Evolutionary conservation across 2,888 invertebrate species (phyloP).

Genomic region (Orthonevra nobilis): DNA sequence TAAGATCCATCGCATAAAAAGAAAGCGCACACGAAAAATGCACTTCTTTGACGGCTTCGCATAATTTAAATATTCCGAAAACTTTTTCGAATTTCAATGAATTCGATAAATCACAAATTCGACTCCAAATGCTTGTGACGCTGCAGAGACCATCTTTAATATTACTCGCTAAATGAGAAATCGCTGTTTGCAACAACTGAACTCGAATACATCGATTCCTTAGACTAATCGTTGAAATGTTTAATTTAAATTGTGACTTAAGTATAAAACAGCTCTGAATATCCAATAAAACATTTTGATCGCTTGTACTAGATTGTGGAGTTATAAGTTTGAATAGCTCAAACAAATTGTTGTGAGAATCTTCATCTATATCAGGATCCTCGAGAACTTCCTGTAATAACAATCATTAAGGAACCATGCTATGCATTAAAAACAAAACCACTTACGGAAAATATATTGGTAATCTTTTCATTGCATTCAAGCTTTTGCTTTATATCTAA

Average conservation of each 20-base stretch:
- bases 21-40: conserved; percentile 77
- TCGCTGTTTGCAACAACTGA: conserved; percentile 74
- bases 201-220: conserved; percentile 71
- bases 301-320: conserved; percentile 68
- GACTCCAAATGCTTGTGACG: conserved; percentile 74
- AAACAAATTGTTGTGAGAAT: conserved; percentile 73
- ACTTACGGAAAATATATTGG: conserved; percentile 73
- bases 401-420: background rate
- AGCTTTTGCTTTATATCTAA: conserved; percentile 72
- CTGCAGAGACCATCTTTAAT: conserved; percentile 69
- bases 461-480: conserved; percentile 74
- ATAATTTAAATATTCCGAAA: conserved; percentile 74
- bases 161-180: conserved; percentile 72
- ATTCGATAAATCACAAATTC: conserved; percentile 74
- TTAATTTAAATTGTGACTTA: conserved; percentile 73
- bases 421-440: background rate
- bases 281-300: conserved; percentile 72
- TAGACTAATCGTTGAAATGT: conserved; percentile 71
- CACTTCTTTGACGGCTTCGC: conserved; percentile 75
- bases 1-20: conserved; percentile 74
- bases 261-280: conserved; percentile 75
- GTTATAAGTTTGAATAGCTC: conserved; percentile 77
- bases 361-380: conserved; percentile 36
- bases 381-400: conserved; percentile 71
- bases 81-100: conserved; percentile 74